Evolutionary conservation across 2,113 vertebrate genomes (phyloP), one percentile per base, ranked within the genome.

Genomic region (Columba janthina): DNA sequence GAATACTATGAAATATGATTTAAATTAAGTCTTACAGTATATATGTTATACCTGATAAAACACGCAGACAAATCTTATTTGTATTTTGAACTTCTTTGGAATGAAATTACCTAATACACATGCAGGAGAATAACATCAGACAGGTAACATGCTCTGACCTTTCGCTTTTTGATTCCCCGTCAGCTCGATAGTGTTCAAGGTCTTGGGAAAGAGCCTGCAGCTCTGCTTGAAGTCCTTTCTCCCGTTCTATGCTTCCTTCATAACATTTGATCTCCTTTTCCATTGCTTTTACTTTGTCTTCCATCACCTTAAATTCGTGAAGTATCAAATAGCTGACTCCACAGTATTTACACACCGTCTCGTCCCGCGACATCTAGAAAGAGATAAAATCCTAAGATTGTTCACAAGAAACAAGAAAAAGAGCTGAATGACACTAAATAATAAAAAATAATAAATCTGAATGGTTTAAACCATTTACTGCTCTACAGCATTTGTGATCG

Each of bases 291-390:
- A 99, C 75, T 95, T 97, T 98, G 73, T 98, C 98, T 95, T 98
- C 97, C 96, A 99, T 98, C 89, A 96, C 90, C 82, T 98, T 98
- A 93, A 99, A 99, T 91, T 99, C 98, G 10, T 99, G 98, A 70
- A 99, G 98, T 71, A 99, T 98, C 91, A 99, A 93, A 94, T 99
- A 99, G 98, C 99, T 99, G 84, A 99, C 97, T 6, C 99, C 99
- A 12, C 99, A 99, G 97, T 99, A 99, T 60, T 97, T 98, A 91
- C 99, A 99, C 72, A 98, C 97, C 1, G 98, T 99, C 93, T 99
- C 98, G 40, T 98, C 98, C 77, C 97, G 95, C 44, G 98, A 58
- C 98, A 98, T 98, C 98, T 98, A 50, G 65, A 86, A 93, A 93
- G 17, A 95, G 3, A 97, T 7, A 88, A 73, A 51, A 89, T 19